phyloP scores from a whole-genome alignment of 2,113 vertebrate genomes.

The Anolis carolinensis region DNA sequence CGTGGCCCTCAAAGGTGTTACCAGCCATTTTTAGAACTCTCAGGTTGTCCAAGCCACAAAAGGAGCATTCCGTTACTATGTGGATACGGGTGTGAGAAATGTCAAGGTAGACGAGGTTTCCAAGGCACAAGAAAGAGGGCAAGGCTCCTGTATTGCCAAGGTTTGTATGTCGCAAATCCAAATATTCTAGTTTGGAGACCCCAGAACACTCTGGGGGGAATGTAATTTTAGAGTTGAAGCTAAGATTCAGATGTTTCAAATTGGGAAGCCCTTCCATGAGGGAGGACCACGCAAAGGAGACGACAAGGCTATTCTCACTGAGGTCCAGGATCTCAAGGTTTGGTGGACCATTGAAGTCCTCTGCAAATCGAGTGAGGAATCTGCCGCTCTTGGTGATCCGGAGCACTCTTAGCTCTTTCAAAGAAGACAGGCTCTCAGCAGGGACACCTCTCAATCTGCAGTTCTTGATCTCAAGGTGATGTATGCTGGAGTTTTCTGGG shows the following conservation, averaged over 20 bases:
- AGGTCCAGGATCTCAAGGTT: slow-evolving; percentile 74
- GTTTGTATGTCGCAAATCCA: slow-evolving; percentile 75
- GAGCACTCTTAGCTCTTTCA: slow-evolving; percentile 69
- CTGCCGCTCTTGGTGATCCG: slow-evolving; percentile 58
- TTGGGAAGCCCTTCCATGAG: not conserved
- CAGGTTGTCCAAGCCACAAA: slow-evolving; percentile 72
- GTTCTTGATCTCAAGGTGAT: slow-evolving; percentile 60
- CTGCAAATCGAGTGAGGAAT: not conserved
- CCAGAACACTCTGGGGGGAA: slow-evolving; percentile 56
- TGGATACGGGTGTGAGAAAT: slow-evolving; percentile 73
- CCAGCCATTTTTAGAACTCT: slow-evolving; percentile 77
- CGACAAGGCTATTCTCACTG: slow-evolving; percentile 69
- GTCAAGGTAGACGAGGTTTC: slow-evolving; percentile 77
- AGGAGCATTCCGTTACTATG: slow-evolving; percentile 63
- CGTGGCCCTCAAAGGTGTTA: slow-evolving; percentile 71
- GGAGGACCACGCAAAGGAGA: slow-evolving; percentile 50
- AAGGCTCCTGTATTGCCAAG: slow-evolving; percentile 52
- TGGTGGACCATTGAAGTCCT: not conserved
- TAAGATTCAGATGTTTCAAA: slow-evolving; percentile 77
- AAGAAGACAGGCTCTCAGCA: not conserved
- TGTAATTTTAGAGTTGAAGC: slow-evolving; percentile 71
- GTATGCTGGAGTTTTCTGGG: slow-evolving; percentile 53
- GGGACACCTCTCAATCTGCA: slow-evolving; percentile 47
- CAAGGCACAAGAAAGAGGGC: slow-evolving; percentile 70
- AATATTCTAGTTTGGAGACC: slow-evolving; percentile 62